Percentiles rank a stretch among this genome's conserved stretches.
phyloP scores from a whole-genome alignment of 2,797 vertebrate genomes.

The Yasuhikotakia modesta region DNA sequence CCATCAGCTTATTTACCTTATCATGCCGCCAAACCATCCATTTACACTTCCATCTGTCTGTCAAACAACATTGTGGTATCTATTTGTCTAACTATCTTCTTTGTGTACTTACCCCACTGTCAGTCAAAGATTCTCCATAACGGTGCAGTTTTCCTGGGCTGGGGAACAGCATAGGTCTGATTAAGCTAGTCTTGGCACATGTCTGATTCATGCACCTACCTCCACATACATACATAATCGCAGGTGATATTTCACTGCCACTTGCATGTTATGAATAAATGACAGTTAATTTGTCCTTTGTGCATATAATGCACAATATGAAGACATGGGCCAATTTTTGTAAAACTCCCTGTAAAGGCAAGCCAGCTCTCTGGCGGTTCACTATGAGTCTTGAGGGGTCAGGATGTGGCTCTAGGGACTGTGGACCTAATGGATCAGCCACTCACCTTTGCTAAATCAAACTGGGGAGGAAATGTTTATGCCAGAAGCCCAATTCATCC shows the following conservation, averaged over 20 bases:
- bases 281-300: not conserved
- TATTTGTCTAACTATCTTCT: constrained; percentile 82
- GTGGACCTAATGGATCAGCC: constrained; percentile 75
- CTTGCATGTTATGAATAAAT: constrained; percentile 2
- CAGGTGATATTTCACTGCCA: constrained; percentile 5
- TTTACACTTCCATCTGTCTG: constrained; percentile 83
- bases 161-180: constrained; percentile 33
- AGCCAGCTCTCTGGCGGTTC: constrained; percentile 68
- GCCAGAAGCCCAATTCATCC: constrained; percentile 74
- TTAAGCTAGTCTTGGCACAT: not conserved
- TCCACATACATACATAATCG: constrained; percentile 4
- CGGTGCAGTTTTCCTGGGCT: constrained; percentile 55
- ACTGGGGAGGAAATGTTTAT: constrained; percentile 63
- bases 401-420: constrained; percentile 63
- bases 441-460: constrained; percentile 68
- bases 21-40: constrained; percentile 84
- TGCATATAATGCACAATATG: not conserved
- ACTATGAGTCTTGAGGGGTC: constrained; percentile 77
- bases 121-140: constrained; percentile 67
- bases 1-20: constrained; percentile 85
- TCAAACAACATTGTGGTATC: constrained; percentile 81
- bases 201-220: not conserved
- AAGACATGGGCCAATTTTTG: not conserved
- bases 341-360: constrained; percentile 61
- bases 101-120: constrained; percentile 75